A percentile compares a stretch with the other conserved stretches of the same genome.
These are phyloP conservation scores for Sceloporus undulatus DNA, from an alignment of 2,113 vertebrate species.

Conservation along the genomic window DNA sequence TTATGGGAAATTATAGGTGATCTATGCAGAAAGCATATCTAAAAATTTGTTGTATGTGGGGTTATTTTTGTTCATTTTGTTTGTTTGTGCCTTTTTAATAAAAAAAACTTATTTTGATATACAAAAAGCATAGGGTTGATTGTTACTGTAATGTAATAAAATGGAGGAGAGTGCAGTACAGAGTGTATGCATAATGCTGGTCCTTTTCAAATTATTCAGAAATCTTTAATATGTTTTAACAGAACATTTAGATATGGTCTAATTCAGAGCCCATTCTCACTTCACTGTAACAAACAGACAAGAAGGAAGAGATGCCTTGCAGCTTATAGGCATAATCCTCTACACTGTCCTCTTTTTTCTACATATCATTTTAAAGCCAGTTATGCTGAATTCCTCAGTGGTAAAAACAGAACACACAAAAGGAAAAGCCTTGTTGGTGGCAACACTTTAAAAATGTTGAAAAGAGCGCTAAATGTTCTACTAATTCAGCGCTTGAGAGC, in stretches of 20 bases:
- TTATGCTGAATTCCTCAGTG: not conserved
- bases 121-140: too few species aligned
- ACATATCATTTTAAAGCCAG: not conserved
- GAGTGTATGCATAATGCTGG: too few species aligned
- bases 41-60: too few species aligned
- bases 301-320: not conserved
- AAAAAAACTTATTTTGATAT: too few species aligned
- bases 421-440: not conserved
- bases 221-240: not conserved
- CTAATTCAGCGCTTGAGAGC: too few species aligned
- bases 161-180: too few species aligned
- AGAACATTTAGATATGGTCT: not conserved
- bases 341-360: not conserved
- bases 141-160: too few species aligned
- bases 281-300: not conserved
- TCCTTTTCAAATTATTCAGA: not conserved
- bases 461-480: too few species aligned
- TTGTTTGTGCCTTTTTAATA: too few species aligned
- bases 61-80: too few species aligned
- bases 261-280: not conserved
- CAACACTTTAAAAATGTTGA: not conserved
- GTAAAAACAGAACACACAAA: not conserved
- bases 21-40: too few species aligned
- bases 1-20: too few species aligned
- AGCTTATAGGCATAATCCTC: not conserved